Evolutionary conservation across 2,888 invertebrate species (phyloP).

Genomic region (Bruchidius siliquastri): DNA sequence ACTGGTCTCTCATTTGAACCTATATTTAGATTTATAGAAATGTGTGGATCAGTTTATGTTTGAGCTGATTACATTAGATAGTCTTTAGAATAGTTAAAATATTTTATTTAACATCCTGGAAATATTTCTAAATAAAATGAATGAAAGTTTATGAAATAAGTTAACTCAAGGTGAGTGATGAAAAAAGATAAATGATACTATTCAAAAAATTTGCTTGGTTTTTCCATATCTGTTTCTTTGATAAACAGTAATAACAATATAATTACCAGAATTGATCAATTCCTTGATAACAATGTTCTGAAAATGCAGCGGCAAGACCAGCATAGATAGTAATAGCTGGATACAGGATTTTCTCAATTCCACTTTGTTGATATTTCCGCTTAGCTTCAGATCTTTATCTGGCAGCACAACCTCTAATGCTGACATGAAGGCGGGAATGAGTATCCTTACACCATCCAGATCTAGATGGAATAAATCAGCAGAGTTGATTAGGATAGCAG

Average conservation of each 20-base stretch:
- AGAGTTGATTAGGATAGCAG: slow-evolving; percentile 82
- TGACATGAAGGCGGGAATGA: slow-evolving; percentile 83
- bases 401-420: slow-evolving; percentile 89
- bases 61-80: no score
- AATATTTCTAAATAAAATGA: no score
- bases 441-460: slow-evolving; percentile 85
- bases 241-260: no score
- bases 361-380: slow-evolving; percentile 65
- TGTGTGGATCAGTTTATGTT: no score
- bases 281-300: slow-evolving; percentile 70
- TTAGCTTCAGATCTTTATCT: slow-evolving; percentile 76
- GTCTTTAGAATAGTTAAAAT: no score
- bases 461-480: slow-evolving; percentile 84
- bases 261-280: slow-evolving; percentile 53
- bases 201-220: no score
- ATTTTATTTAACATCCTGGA: no score
- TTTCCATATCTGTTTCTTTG: no score
- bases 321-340: slow-evolving; percentile 82
- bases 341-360: slow-evolving; percentile 89
- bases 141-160: no score
- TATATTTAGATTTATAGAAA: no score
- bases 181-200: no score
- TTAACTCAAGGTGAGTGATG: no score
- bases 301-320: slow-evolving; percentile 91
- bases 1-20: slow-evolving; percentile 37